Base-by-base conservation (phyloP, 2,797 vertebrate species). In the Bovichtus variegatus region DNA sequence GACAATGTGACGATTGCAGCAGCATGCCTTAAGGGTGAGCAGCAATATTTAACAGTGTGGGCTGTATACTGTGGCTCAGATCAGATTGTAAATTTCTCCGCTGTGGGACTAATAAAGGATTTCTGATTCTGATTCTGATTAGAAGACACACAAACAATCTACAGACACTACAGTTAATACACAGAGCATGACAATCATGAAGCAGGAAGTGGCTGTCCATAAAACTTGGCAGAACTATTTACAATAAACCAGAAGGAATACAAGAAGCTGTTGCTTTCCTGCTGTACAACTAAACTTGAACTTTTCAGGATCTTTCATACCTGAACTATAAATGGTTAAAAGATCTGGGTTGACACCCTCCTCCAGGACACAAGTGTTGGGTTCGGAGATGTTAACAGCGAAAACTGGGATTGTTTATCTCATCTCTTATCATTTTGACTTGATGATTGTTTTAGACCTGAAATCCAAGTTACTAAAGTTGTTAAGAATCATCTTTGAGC, bases 1-100 rank as follows among this genome's bases (percentile, higher is more conserved):
- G 72, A 82, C 49, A 78, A 81, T 77, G 83, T 62, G 78, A 64
- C 9, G 72, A 78, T 71, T 70, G 67, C 84, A 88, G 89, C 87
- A 93, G 74, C 86, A 83, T 78, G 88, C 91, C 69, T 83, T 86
- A 43, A 81, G 21, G 79, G 68, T 76, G 78, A 94, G 92, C 90
- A 93, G 91, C 91, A 90, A 83, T 74, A 76, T 81, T 86, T 79
- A 78, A 63, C 47, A 66, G 59, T 29, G 81, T 79, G 77, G 58
- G 59, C 58, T 71, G 62, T 62, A 64, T 58, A 73, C 60, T 71
- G 69, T 10, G 60, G 34, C 44, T 68, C 57, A 47, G 40, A 68
- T n/a, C n/a, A n/a, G n/a, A n/a, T n/a, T n/a, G n/a, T n/a, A n/a
- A n/a, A n/a, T n/a, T n/a, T n/a, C n/a, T n/a, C n/a, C n/a, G n/a